Evolutionary conservation across 2,113 vertebrate species (phyloP), one percentile per base, ranked within the genome.

Genomic region (Condylura cristata): DNA sequence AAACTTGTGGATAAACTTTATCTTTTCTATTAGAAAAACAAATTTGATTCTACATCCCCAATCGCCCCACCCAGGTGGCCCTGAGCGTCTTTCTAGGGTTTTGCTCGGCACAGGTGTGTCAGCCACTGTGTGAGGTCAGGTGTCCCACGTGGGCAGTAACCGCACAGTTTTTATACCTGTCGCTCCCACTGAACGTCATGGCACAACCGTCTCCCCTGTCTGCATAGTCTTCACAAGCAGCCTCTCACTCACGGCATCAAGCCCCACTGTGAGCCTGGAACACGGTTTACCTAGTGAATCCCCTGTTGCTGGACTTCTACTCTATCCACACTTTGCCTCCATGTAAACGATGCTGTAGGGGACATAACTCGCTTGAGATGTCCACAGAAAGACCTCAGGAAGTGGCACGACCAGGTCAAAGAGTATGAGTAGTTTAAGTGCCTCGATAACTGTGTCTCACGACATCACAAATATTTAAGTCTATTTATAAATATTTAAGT

Each of bases 191-290:
- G 37, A n/a, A n/a, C 82, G 48, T 44, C 3, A 76, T 9, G n/a
- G 80, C 5, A 56, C 34, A 78, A 51, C 18, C 66, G 58, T 75
- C 94, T 90, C 78, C 44, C 46, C 37, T 58, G 63, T 75, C 93
- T 85, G 86, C 60, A 58, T 65, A 79, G 24, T 79, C 30, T 58
- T 81, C 26, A n/a, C 74, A 78, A 96, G 82, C 86, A 93, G 91
- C 51, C 75, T 89, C 53, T 86, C 65, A 34, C 17, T 46, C 39
- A 28, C 14, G 28, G 11, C n/a, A 24, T 51, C 18, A 86, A 65
- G 66, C 30, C 53, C 53, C 12, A 2, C 51, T 58, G 30, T n/a
- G 46, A 89, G 53, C 61, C 56, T n/a, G 18, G 56, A 46, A 72
- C 7, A 46, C n/a, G 4, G 22, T 68, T 71, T 39, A 46, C 24